Conservation (phyloP, 23 tunicate species). For the Aplidium turbinatum region DNA sequence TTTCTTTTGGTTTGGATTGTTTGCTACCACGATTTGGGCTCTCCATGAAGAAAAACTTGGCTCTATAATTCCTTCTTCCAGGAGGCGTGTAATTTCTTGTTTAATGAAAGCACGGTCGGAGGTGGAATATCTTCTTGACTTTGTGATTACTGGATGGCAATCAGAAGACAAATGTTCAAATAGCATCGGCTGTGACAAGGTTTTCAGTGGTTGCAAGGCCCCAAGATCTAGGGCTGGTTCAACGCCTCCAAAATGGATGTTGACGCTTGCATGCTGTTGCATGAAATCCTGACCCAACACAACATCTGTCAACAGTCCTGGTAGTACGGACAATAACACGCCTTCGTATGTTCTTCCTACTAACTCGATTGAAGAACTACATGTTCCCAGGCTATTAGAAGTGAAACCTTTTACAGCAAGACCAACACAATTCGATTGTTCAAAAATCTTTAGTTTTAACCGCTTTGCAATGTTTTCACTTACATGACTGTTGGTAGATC, state of each 20-base stretch:
- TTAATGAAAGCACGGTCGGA: conserved; percentile 2
- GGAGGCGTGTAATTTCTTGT: background rate
- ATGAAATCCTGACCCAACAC: conserved; percentile 2
- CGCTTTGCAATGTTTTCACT: too few relatives aligned
- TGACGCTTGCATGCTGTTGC: background rate
- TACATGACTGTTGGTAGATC: too few relatives aligned
- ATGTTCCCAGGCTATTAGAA: too few relatives aligned
- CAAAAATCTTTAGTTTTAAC: too few relatives aligned
- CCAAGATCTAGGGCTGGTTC: background rate
- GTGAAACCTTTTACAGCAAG: too few relatives aligned
- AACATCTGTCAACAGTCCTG: background rate
- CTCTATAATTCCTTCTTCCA: conserved; percentile 9
- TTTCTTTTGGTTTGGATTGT: background rate
- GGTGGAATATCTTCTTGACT: background rate
- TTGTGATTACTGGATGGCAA: background rate
- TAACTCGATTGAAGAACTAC: too few relatives aligned
- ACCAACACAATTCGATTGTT: too few relatives aligned
- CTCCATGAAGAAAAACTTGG: conserved; percentile 24
- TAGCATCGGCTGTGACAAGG: background rate
- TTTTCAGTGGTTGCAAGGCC: conserved; percentile 1
- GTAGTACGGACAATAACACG: background rate
- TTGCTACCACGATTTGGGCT: conserved; percentile 11
- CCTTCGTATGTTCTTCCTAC: too few relatives aligned
- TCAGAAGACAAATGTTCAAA: conserved; percentile 10
- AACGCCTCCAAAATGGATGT: background rate